phyloP scores from a whole-genome alignment of 2,888 invertebrate genomes.

The Aricia artaxerxes region DNA sequence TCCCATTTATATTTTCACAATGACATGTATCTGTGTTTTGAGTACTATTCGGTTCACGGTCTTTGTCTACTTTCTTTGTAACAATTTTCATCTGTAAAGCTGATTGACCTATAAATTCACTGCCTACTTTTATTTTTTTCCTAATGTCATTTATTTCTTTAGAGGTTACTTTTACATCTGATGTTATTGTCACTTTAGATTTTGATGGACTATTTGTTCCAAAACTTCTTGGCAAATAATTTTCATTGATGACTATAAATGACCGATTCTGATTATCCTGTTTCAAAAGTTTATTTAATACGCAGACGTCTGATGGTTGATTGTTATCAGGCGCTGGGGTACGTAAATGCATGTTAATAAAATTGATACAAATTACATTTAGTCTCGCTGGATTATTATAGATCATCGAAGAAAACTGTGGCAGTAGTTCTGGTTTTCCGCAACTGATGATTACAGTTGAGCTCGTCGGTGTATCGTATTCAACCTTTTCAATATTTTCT shows the following conservation, averaged over 20 bases:
- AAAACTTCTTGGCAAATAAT: conserved; percentile 11
- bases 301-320: neutral
- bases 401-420: neutral
- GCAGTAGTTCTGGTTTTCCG: conserved; percentile 1
- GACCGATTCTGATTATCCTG: neutral
- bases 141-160: conserved; percentile 1
- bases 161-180: conserved; percentile 1
- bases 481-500: neutral
- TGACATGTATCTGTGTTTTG: conserved; percentile 11
- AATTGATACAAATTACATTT: conserved; percentile 18
- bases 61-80: conserved; percentile 17
- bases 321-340: conserved; percentile 14
- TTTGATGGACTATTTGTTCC: conserved; percentile 1
- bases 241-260: conserved; percentile 17
- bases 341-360: conserved; percentile 14
- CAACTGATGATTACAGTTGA: neutral
- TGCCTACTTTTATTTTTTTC: conserved; percentile 14
- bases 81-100: conserved; percentile 28
- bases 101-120: conserved; percentile 30
- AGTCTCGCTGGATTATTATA: conserved; percentile 19
- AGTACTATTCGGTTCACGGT: neutral
- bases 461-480: neutral
- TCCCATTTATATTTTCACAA: neutral
- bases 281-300: neutral
- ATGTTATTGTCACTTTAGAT: neutral